Percentiles rank a stretch among this genome's conserved stretches.
Conservation (phyloP, 2,113 vertebrate genomes). For the Delphinus delphis region DNA sequence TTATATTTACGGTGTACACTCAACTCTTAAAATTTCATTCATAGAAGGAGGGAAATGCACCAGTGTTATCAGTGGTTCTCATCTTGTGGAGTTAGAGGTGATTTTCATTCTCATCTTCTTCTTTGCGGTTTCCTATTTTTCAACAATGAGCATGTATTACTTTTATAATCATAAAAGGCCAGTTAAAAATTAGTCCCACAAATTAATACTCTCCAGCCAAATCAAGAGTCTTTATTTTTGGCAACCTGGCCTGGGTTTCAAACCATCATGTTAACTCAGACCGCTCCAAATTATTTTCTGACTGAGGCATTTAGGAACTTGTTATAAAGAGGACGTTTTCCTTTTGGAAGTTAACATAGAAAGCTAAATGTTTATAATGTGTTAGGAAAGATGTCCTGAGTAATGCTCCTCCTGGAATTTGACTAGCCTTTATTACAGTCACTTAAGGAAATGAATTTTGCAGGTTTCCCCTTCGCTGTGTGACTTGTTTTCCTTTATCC, state of each 20-base stretch:
- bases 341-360: neutral
- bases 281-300: neutral
- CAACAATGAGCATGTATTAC: neutral
- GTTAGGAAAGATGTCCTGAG: neutral
- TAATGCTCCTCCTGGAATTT: neutral
- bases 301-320: neutral
- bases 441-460: neutral
- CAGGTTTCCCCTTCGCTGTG: neutral
- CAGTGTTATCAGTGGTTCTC: conserved; percentile 8
- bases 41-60: neutral
- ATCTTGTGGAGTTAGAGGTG: neutral
- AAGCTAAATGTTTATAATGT: neutral
- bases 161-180: neutral
- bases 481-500: neutral
- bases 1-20: conserved; percentile 16
- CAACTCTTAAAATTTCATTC: conserved; percentile 11
- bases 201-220: conserved; percentile 46
- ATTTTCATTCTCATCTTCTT: conserved; percentile 37
- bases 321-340: neutral
- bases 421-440: neutral
- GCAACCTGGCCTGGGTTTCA: neutral
- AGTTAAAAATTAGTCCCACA: conserved; percentile 8
- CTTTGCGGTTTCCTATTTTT: conserved; percentile 38
- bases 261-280: neutral
- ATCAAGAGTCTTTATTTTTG: neutral